Evolutionary conservation across 1,140 invertebrate genomes (phyloP), one percentile per base, ranked within the genome.

Genomic region (Nomia melanderi): DNA sequence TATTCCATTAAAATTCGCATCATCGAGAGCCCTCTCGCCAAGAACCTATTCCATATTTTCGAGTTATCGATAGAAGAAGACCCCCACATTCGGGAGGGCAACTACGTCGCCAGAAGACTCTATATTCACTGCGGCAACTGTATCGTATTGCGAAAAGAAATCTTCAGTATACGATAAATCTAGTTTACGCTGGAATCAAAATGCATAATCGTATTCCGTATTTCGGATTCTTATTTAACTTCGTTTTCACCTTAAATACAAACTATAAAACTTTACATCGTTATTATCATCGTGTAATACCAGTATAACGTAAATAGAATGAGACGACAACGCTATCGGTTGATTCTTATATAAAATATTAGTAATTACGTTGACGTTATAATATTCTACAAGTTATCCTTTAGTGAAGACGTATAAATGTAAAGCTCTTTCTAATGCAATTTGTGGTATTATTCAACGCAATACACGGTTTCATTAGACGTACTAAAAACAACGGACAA

Each of bases 41-140:
- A 6, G 63, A 70, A 71, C 62, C 75, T 63, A 63, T 77, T 71
- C 57, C 75, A 77, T 77, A 77, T 77, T 77, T 77, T 63, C 67
- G 12, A 39, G 57, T 77, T 62, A 71, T 71, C 47, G 75, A 77
- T 36, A 11, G 23, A 69, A 57, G 27, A 54, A 8, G 44, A 62
- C 14, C 56, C 25, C 27, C 20, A 29, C 17, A 57, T 9, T 27
- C 57, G n/a, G 7, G 12, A 8, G 20, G n/a, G 14, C 23, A 36
- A 36, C n/a, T 29, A n/a, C 5, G 23, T 8, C 11, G 39, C 1
- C 31, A n/a, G 11, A 36, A 59, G 23, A 59, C 25, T 39, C 14
- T 23, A 17, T 53, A 20, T 31, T 36, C 11, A 11, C 6, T 6
- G 5, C n/a, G 12, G 8, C 27, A 14, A 20, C 4, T 31, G 54